Percentiles rank a stretch among this genome's conserved stretches.
These are phyloP conservation scores for Bombus impatiens DNA, from an alignment of 1,140 invertebrate genomes.

Conservation along the genomic window DNA sequence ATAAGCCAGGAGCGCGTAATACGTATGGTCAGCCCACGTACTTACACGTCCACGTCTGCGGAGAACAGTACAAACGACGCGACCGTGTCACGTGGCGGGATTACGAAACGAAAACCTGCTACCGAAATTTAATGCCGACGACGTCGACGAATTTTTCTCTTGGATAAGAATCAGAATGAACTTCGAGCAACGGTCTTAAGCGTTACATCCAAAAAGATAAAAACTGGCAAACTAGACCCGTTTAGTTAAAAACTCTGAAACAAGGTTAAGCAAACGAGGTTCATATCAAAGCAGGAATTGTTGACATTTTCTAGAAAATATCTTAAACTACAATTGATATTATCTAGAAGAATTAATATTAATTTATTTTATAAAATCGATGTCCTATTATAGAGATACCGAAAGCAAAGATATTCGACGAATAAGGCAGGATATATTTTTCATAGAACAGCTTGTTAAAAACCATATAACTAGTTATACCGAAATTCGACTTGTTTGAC, in stretches of 20 bases:
- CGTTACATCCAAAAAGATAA: background rate
- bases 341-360: background rate
- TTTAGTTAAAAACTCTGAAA: background rate
- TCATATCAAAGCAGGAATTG: no score
- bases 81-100: slow-evolving; percentile 47
- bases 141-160: slow-evolving; percentile 58
- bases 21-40: slow-evolving; percentile 58
- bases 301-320: background rate
- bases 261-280: background rate
- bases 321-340: no score
- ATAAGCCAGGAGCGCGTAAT: slow-evolving; percentile 42
- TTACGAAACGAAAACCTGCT: slow-evolving; percentile 64
- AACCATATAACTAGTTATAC: no score
- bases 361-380: background rate
- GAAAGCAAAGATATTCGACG: background rate
- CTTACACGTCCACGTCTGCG: background rate
- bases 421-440: background rate
- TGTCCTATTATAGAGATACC: background rate
- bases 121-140: slow-evolving; percentile 57
- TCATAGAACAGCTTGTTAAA: background rate
- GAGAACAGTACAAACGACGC: slow-evolving; percentile 25
- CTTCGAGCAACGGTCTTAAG: background rate
- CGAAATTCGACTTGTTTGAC: background rate
- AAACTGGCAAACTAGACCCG: background rate
- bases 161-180: slow-evolving; percentile 12